These are phyloP conservation scores for Labrus mixtus DNA, from an alignment of 2,113 vertebrate species.

Conservation along the genomic window DNA sequence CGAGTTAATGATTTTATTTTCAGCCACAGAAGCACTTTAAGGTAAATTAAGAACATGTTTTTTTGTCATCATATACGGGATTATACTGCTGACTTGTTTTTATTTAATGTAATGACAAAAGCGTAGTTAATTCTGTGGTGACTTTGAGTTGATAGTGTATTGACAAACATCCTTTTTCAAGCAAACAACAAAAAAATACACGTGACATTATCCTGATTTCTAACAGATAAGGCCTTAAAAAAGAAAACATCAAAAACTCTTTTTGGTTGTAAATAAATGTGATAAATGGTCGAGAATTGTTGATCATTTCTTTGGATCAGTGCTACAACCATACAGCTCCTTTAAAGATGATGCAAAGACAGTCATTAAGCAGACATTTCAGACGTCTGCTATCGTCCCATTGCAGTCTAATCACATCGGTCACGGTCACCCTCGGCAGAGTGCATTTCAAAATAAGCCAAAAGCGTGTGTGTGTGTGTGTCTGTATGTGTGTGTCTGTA, in stretches of 20 bases:
- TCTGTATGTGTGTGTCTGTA: slow-evolving; percentile 12
- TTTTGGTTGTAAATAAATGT: background rate
- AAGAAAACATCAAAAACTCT: background rate
- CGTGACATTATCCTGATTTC: background rate
- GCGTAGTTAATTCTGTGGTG: too few species aligned
- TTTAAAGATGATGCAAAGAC: slow-evolving; percentile 20
- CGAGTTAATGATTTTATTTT: too few species aligned
- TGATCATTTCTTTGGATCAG: background rate
- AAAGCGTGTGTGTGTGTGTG: slow-evolving; percentile 10
- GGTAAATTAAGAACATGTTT: too few species aligned
- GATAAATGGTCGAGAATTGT: slow-evolving; percentile 4
- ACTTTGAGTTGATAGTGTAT: too few species aligned
- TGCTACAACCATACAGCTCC: background rate
- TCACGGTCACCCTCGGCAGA: slow-evolving; percentile 15
- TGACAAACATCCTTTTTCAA: too few species aligned
- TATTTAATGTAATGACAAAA: too few species aligned
- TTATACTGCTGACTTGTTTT: too few species aligned
- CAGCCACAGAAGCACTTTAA: too few species aligned
- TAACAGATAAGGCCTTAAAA: background rate
- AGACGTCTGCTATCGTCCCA: slow-evolving; percentile 15
- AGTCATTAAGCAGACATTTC: slow-evolving; percentile 10
- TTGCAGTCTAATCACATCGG: slow-evolving; percentile 32
- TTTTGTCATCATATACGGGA: too few species aligned
- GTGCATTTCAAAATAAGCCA: slow-evolving; percentile 1
- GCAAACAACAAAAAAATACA: too few species aligned